Evolutionary conservation across 2,888 invertebrate species (phyloP).

Genomic region (Xanthorhoe spadicearia): DNA sequence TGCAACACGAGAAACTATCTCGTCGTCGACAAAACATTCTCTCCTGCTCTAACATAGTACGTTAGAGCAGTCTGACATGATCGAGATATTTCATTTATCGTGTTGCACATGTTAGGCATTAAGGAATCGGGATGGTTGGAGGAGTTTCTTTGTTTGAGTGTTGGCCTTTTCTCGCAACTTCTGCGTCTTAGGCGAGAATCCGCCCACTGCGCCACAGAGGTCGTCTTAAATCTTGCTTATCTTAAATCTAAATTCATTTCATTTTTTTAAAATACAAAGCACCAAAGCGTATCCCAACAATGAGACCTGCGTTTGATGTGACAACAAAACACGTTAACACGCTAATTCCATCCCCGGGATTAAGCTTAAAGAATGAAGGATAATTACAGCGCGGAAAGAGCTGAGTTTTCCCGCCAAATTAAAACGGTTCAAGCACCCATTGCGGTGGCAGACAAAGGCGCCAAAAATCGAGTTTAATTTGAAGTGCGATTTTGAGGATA

Average conservation of each 20-base stretch:
- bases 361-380: constrained; percentile 45
- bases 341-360: constrained; percentile 32
- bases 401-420: constrained; percentile 61
- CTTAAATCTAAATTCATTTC: background rate
- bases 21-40: too few relatives aligned
- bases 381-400: constrained; percentile 58
- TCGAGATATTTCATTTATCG: too few relatives aligned
- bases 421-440: constrained; percentile 55
- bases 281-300: constrained; percentile 3
- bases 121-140: too few relatives aligned
- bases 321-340: constrained; percentile 31
- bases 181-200: too few relatives aligned
- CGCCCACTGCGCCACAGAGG: too few relatives aligned
- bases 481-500: constrained; percentile 60
- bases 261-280: constrained; percentile 35
- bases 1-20: too few relatives aligned
- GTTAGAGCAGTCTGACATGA: too few relatives aligned
- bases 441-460: constrained; percentile 48
- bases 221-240: background rate
- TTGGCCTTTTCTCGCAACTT: too few relatives aligned
- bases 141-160: too few relatives aligned
- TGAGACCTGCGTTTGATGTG: constrained; percentile 28
- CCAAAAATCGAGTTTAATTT: constrained; percentile 71
- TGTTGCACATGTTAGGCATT: too few relatives aligned
- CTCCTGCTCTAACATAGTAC: too few relatives aligned